Evolutionary conservation across 2,797 vertebrate genomes (phyloP), one percentile per base, ranked within the genome.

Genomic region (Anolis apletophallus): DNA sequence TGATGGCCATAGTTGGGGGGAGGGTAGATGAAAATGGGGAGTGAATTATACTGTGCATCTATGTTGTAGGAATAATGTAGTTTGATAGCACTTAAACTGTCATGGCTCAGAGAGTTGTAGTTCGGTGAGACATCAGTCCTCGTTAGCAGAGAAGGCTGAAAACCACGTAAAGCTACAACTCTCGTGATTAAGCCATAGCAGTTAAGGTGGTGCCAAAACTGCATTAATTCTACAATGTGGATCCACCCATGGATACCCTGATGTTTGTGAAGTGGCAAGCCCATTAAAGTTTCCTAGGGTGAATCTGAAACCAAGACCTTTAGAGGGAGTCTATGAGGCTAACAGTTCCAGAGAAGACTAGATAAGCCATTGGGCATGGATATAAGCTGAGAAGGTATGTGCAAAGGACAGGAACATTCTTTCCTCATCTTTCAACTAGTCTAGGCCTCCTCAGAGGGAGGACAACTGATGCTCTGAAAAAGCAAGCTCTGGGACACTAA

Each of bases 21-120:
- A 13, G 1, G 0, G 34, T 40, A 5, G 57, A 64, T 10, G 11
- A 9, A 8, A 34, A 13, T 0, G 3, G 34, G 57, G 17, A 14
- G 17, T 2, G 4, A 64, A 87, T 46, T 61, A 7, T 26, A 82
- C 5, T 46, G 46, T 46, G 46, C 46, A 46, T 46, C 46, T 46
- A 46, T 46, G 46, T 6, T 46, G 7, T 46, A 46, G 46, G 7
- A 46, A 46, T 46, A 5, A 46, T 46, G 46, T 46, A 46, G 46
- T 46, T 46, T 46, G 46, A 46, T 46, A 46, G 46, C 46, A 46
- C 46, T 46, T 46, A 5, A 46, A 46, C 46, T 8, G 7, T 46
- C 46, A 46, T 46, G 46, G 7, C 46, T 46, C 46, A 46, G 46
- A 6, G 46, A 46, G 46, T 8, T 46, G 46, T 6, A 46, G 46